Base-by-base conservation (phyloP, 2,113 vertebrate species). In the Symphodus melops region DNA sequence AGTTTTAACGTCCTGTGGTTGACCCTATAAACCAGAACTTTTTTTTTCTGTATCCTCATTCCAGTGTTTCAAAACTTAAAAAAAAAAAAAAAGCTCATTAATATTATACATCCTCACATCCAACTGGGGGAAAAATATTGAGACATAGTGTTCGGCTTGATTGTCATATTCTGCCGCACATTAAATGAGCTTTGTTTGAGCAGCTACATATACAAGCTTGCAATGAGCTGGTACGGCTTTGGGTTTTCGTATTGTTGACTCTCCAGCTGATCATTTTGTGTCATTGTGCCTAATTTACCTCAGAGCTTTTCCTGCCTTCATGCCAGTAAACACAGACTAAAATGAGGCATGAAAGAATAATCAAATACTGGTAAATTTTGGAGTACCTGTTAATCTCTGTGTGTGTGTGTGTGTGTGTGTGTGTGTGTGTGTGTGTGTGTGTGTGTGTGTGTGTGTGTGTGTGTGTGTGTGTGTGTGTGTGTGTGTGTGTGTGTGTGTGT, bases 251-350 rank as follows among this genome's bases (percentile, higher is more conserved):
- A 67, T 71, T 63, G 61, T 82, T 66, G 54, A 76, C 74, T 80
- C 76, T 79, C 57, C 75, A 73, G 78, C 67, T 33, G 52, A 23
- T 87, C 57, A 77, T 81, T 79, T 81, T 81, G 52, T 80, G 46
- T 77, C 73, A 79, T 87, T 68, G 46, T 74, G 56, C 69, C 69
- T 79, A 75, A 81, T 82, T 86, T 85, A 70, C 82, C 64, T 85
- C 64, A 55, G 62, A 82, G 81, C 56, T 23, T 81, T 77, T 56
- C 37, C 53, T 69, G 56, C 57, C 25, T 11, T 74, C 55, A 61
- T 69, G 67, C 72, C 73, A 64, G 68, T 74, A 75, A 90, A 84
- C 72, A 63, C 62, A 9, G 46, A 8, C 61, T 73, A 63, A 77
- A 86, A 83, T 58, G 20, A 74, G 6, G 61, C 71, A 82, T 82